Conservation (phyloP, 35 echinoderm and acorn worm species). For the Eucidaris tribuloides region DNA sequence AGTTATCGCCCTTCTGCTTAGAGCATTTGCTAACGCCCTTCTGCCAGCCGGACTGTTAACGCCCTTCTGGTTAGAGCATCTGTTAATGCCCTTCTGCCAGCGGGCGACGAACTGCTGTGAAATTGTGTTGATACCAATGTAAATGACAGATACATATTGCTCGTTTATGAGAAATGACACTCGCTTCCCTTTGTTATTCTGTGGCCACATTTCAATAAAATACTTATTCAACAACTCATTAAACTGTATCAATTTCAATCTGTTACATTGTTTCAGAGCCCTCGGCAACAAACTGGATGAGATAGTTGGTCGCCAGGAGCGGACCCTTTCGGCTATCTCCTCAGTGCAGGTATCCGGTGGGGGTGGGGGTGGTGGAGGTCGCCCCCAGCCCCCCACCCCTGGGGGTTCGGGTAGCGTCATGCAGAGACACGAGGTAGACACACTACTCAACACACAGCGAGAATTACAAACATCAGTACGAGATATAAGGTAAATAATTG, state of each 20-base stretch:
- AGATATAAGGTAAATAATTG: conserved; percentile 81
- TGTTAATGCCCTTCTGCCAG: no score
- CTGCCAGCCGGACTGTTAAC: no score
- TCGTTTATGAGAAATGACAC: no score
- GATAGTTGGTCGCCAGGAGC: conserved; percentile 89
- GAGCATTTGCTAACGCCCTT: no score
- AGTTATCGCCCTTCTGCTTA: no score
- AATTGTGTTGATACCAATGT: no score
- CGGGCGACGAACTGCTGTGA: no score
- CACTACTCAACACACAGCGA: conserved; percentile 77
- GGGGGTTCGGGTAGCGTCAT: conserved; percentile 26
- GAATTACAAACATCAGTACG: conserved; percentile 76
- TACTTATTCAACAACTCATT: no score
- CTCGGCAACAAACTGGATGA: conserved; percentile 89
- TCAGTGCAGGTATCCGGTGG: neutral
- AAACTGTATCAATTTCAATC: neutral
- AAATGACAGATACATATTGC: no score
- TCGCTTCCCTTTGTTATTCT: no score
- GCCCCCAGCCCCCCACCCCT: neutral
- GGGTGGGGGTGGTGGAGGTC: neutral
- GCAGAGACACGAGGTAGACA: conserved; percentile 90
- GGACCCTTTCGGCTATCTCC: conserved; percentile 77
- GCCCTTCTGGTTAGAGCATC: no score
- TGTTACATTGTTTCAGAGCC: conserved; percentile 20
- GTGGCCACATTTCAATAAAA: no score